Conservation (phyloP, 92 coral and sea anemone genomes). For the Metridium senile region DNA sequence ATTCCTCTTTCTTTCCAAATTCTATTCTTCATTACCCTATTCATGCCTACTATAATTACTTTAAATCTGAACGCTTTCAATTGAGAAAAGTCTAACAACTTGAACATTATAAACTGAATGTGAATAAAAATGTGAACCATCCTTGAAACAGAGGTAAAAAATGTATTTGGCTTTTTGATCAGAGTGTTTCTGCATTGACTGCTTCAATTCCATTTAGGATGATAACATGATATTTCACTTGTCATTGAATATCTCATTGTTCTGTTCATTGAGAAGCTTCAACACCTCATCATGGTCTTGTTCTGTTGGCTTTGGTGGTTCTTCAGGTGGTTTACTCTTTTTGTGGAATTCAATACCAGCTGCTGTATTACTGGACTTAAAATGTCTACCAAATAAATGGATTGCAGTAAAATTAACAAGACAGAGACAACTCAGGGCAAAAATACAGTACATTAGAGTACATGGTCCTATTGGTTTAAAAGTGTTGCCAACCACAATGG, state of each 20-base stretch:
- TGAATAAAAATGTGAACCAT: too few relatives aligned
- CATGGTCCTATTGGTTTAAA: slow-evolving; percentile 75
- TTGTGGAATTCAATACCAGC: slow-evolving; percentile 30
- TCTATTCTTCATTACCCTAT: too few relatives aligned
- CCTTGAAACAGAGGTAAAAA: too few relatives aligned
- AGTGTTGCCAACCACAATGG: slow-evolving; percentile 76
- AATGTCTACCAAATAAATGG: slow-evolving; percentile 14
- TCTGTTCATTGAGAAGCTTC: slow-evolving; percentile 51
- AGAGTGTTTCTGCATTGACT: too few relatives aligned
- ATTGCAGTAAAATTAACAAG: slow-evolving; percentile 21
- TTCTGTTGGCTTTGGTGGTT: slow-evolving; percentile 21
- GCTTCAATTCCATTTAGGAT: too few relatives aligned
- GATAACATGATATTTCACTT: background rate
- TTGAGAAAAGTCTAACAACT: too few relatives aligned
- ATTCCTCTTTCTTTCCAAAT: too few relatives aligned
- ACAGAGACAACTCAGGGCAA: slow-evolving; percentile 50
- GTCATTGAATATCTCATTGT: slow-evolving; percentile 56
- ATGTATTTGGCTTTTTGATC: too few relatives aligned
- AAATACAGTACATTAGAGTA: slow-evolving; percentile 63
- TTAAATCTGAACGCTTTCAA: too few relatives aligned
- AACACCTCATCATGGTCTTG: slow-evolving; percentile 59
- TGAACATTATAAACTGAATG: too few relatives aligned
- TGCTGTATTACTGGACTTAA: background rate
- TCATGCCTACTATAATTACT: too few relatives aligned
- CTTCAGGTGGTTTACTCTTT: slow-evolving; percentile 27